Percentiles rank a stretch among this genome's conserved stretches.
Conservation (phyloP, 2,797 vertebrate species). For the Kryptopterus vitreolus region DNA sequence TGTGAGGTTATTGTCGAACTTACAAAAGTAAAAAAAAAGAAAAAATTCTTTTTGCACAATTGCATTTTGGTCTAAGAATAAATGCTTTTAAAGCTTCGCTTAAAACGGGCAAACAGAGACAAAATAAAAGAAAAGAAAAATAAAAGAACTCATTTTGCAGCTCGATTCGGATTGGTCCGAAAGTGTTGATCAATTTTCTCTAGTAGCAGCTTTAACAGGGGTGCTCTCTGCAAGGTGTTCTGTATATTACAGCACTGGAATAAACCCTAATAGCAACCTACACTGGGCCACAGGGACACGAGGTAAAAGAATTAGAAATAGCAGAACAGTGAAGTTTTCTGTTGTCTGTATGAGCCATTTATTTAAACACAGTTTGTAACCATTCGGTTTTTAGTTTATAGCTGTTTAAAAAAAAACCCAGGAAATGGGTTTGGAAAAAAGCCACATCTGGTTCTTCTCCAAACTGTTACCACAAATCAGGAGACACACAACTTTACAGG, state of each 20-base stretch:
- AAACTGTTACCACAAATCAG: too few species aligned
- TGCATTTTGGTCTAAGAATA: conserved; percentile 28
- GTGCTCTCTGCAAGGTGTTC: neutral
- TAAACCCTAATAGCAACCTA: neutral
- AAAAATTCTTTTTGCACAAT: conserved; percentile 34
- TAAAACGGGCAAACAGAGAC: neutral
- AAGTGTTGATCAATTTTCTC: neutral
- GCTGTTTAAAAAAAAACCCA: neutral
- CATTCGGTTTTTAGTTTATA: neutral
- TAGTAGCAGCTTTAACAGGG: neutral
- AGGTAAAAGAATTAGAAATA: neutral
- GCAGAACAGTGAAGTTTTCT: neutral
- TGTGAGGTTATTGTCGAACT: conserved; percentile 71
- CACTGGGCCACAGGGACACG: neutral
- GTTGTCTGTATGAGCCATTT: too few species aligned
- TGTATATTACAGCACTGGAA: neutral
- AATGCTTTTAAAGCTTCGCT: conserved; percentile 24
- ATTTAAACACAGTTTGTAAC: neutral
- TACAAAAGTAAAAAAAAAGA: conserved; percentile 65
- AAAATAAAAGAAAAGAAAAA: neutral
- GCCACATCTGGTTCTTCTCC: too few species aligned
- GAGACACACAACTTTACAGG: too few species aligned
- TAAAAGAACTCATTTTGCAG: neutral
- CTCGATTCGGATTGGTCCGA: neutral
- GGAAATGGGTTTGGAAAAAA: too few species aligned